Base-by-base conservation (phyloP, 2,113 vertebrate species). In the Siphamia tubifer region DNA sequence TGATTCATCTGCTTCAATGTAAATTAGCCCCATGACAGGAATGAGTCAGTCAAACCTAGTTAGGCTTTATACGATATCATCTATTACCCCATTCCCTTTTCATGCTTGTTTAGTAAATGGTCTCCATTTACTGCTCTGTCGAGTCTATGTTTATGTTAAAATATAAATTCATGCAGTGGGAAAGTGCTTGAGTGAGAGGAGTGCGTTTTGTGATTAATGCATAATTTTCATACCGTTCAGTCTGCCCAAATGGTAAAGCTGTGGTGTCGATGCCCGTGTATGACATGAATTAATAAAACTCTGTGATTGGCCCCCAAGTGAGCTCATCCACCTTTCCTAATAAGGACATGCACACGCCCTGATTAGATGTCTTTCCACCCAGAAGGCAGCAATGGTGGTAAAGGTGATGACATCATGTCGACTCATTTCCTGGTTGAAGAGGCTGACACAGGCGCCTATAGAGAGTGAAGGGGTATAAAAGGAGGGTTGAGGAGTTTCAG, bases 401-500 rank as follows among this genome's bases (percentile, higher is more conserved):
- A 87, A 84, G 82, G 82, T 92, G 94, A 95, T 98, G 96, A 98
- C 95, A 96, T 95, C 94, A 94, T 94, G 89, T 71, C 93, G 95
- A 99, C 93, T 98, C 97, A 99, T 95, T 98, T 98, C 96, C 96
- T 96, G 90, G 86, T 95, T 93, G 64, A 94, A 95, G 95, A 92
- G 94, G 95, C 93, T 96, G 94, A 96, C 95, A 96, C 95, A 92
- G 94, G 92, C 93, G 94, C 94, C 94, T 96, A 93, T 95, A 94
- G 94, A 95, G 96, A 94, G 92, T 85, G 90, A 78, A 79, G 92
- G 79, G 90, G 92, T 96, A 98, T 97, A 98, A 99, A 96, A 92
- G 92, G 91, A 93, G 92, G 55, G 71, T 74, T n/a, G 62, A 83
- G n/a, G 85, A 77, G 66, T 73, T 74, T 30, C 34, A 83, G 86